A percentile compares a stretch with the other conserved stretches of the same genome.
Conservation (phyloP, 1,140 invertebrate species). For the Heliconius melpomene region DNA sequence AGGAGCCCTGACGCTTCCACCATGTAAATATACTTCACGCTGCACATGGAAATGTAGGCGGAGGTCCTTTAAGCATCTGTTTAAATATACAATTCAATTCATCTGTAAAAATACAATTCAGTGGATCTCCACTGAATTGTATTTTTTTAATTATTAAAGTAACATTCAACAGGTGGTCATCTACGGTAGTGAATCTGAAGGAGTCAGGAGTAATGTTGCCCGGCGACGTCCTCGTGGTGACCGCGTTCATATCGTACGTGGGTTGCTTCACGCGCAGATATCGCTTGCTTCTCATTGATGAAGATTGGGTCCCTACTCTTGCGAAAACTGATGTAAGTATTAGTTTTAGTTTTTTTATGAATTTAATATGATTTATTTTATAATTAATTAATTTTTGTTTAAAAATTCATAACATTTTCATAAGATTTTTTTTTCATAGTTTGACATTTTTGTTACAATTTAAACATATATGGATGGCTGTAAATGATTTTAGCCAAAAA, state of each 20-base stretch:
- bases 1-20: too few relatives aligned
- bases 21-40: too few relatives aligned
- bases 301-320: slow-evolving; percentile 89
- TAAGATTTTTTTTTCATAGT: too few relatives aligned
- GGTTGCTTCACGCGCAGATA: slow-evolving; percentile 96
- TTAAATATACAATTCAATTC: too few relatives aligned
- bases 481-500: slow-evolving; percentile 79
- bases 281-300: slow-evolving; percentile 89
- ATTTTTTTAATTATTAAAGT: background rate
- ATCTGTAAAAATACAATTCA: too few relatives aligned
- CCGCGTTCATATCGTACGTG: slow-evolving; percentile 97
- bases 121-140: too few relatives aligned
- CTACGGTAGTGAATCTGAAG: slow-evolving; percentile 84
- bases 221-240: slow-evolving; percentile 93
- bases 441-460: slow-evolving; percentile 23
- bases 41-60: too few relatives aligned
- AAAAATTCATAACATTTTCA: too few relatives aligned
- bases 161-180: slow-evolving; percentile 83
- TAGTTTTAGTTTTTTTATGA: too few relatives aligned
- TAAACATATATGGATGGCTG: background rate
- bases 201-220: slow-evolving; percentile 87
- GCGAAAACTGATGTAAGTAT: slow-evolving; percentile 81
- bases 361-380: too few relatives aligned
- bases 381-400: too few relatives aligned
- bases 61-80: too few relatives aligned